Evolutionary conservation across 2,888 invertebrate genomes (phyloP), one percentile per base, ranked within the genome.

Genomic region (Orgyia antiqua): DNA sequence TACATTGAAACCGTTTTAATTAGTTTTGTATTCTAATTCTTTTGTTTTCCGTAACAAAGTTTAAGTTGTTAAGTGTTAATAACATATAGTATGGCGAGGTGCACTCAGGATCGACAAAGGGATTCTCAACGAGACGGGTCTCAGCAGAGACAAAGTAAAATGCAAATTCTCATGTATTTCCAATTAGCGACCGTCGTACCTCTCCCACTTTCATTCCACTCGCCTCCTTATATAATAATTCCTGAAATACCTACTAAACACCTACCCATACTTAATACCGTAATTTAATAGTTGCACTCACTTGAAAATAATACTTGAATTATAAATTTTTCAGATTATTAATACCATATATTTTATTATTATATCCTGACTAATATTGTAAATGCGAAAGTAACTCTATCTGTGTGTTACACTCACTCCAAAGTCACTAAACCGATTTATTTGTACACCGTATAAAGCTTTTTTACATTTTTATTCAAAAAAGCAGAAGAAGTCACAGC

Each of bases 101-200:
- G 44, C 51, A 54, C 47, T 58, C 53, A 42, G 37, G 31, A 41
- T 56, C 51, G 56, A 65, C 67, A 71, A 71, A 69, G 66, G 63
- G 59, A 58, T 61, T 44, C 47, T 35, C 51, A 53, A 48, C 58
- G 62, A 58, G 64, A 62, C 63, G 45, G 55, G 58, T 58, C 63
- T 57, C 37, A 68, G 58, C 53, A 59, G 29, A 68, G 72, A 76
- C 77, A 77, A 76, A 80, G 78, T 75, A 79, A 78, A 78, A 82
- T 80, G 80, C 75, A 78, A 83, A 83, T 78, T 62, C 69, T 73
- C 73, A 75, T 80, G 79, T 78, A 82, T 79, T 79, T 77, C 75
- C 77, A 80, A 83, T 83, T 80, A 83, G 74, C 53, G 50, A 50
- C 58, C 39, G 13, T 31, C 18, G 13, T 19, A 28, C 32, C 33